These are phyloP conservation scores for Stictonetta naevosa DNA, from an alignment of 2,113 vertebrate species.

Conservation along the genomic window DNA sequence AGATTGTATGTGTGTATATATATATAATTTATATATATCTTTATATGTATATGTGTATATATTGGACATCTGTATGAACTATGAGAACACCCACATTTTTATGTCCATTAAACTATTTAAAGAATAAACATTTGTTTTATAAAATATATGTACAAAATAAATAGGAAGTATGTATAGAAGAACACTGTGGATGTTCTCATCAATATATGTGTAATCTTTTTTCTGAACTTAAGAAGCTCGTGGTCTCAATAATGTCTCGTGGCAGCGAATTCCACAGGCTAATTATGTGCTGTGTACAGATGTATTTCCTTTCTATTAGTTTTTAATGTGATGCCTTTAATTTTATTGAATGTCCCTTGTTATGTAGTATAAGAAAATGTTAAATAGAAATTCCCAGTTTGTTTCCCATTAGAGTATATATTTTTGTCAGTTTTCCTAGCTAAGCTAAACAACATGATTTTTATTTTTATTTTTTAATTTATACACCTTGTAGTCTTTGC, in stretches of 20 bases:
- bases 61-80: constrained; percentile 45
- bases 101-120: not conserved
- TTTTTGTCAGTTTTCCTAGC: not conserved
- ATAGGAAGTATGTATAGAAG: not conserved
- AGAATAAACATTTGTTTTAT: not conserved
- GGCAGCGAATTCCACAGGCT: constrained; percentile 16
- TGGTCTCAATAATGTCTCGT: constrained; percentile 39
- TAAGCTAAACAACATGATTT: not conserved
- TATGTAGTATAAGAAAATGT: not conserved
- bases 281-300: constrained; percentile 51
- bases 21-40: constrained; percentile 13
- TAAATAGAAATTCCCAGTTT: not conserved
- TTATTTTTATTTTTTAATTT: not conserved
- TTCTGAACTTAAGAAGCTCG: not conserved
- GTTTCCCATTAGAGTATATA: not conserved
- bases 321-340: constrained; percentile 61
- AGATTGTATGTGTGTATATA: constrained; percentile 54
- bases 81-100: constrained; percentile 62
- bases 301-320: constrained; percentile 59
- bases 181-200: constrained; percentile 61
- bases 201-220: constrained; percentile 42
- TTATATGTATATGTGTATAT: constrained; percentile 51
- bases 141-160: not conserved
- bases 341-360: constrained; percentile 55
- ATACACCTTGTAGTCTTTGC: not conserved